Percentiles rank a stretch among this genome's conserved stretches.
Evolutionary conservation across 1,140 invertebrate genomes (phyloP).

Genomic region (Notospermus geniculatus): DNA sequence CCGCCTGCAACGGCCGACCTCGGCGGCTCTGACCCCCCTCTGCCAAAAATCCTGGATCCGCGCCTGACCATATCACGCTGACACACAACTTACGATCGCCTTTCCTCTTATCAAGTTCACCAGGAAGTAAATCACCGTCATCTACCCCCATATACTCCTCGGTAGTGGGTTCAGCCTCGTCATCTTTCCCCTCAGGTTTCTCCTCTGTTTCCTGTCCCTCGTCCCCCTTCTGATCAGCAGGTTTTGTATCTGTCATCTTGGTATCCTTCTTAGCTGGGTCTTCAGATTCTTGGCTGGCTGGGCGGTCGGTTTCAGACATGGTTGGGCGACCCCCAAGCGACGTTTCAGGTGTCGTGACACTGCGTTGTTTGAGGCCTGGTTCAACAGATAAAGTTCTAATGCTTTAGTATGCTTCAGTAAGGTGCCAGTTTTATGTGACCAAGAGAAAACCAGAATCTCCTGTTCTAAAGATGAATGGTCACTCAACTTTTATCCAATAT

Average conservation of each 20-base stretch:
- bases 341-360: constrained; percentile 42
- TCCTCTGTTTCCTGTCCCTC: background rate
- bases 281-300: constrained; percentile 32
- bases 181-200: constrained; percentile 13
- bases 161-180: background rate
- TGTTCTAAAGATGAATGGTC: too few relatives aligned
- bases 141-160: constrained; percentile 14
- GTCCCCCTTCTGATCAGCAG: constrained; percentile 1
- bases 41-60: background rate
- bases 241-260: background rate
- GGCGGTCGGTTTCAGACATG: constrained; percentile 29
- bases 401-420: too few relatives aligned
- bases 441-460: too few relatives aligned
- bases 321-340: constrained; percentile 43
- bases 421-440: too few relatives aligned
- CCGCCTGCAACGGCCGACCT: too few relatives aligned
- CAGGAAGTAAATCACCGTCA: constrained; percentile 13
- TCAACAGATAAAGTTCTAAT: constrained; percentile 4
- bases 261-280: background rate
- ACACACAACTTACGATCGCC: constrained; percentile 3
- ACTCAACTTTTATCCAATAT: too few relatives aligned
- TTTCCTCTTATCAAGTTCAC: constrained; percentile 13
- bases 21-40: too few relatives aligned
- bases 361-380: constrained; percentile 41
- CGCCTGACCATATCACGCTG: background rate